Base-by-base conservation (phyloP, 2,888 invertebrate genomes). In the Lottia gigantea region DNA sequence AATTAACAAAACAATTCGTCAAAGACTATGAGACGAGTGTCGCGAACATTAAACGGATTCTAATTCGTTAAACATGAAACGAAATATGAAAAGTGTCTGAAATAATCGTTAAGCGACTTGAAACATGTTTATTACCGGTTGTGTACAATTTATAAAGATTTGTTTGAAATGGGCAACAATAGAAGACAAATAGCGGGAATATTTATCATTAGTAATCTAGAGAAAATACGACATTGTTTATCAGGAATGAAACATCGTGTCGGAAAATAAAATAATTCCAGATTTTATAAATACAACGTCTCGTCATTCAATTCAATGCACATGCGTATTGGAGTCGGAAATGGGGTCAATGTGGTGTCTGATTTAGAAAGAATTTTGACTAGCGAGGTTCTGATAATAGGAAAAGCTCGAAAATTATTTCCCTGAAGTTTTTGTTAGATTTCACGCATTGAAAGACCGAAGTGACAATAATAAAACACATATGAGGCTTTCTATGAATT, bases 291-390 rank as follows among this genome's bases (percentile, higher is more conserved):
- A 55, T 55, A 55, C 55, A 40, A 19, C 19, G 55, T 19, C 23
- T 55, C 55, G 23, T 19, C 19, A 55, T 55, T 55, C 55, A 55
- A 55, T 55, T 55, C 55, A 23, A 55, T 55, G 55, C 55, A 55
- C 55, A 55, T 55, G 55, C 55, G 55, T 55, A 55, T 23, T 23
- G 14, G 23, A 55, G 55, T 55, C 55, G 55, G 55, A 55, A 55
- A 55, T 55, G 23, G 19, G 55, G 55, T 55, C 55, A 55, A 23
- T 55, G 55, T 23, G 14, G 55, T 55, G 19, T 23, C 8, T 55
- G 23, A 55, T 23, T 55, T 23, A 23, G 19, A 23, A 19, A 55
- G 55, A 55, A 55, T 55, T 55, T 23, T 12, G 23, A 23, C 19
- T 23, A 55, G 23, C 19, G 23, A 23, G 55, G 19, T 55, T 55